Percentiles rank a stretch among this genome's conserved stretches.
phyloP scores from a whole-genome alignment of 2,888 invertebrate genomes.

The Cinara cedri region DNA sequence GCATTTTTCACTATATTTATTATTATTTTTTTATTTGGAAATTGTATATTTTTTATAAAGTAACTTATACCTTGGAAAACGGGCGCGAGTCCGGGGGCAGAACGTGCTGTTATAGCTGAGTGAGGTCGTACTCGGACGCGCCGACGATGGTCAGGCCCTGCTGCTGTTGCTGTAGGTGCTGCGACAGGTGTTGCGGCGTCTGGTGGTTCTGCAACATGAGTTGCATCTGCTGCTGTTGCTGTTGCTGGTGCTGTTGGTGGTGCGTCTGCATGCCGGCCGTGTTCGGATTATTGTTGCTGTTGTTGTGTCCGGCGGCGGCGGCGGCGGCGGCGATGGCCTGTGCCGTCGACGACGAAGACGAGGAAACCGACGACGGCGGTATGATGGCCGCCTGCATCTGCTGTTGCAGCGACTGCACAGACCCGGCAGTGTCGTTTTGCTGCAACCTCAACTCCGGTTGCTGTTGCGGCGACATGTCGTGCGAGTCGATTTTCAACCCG shows the following conservation, averaged over 20 bases:
- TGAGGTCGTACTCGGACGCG: slow-evolving; percentile 53
- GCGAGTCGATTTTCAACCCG: slow-evolving; percentile 46
- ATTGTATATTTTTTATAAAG: slow-evolving; percentile 38
- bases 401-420: background rate
- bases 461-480: slow-evolving; percentile 52
- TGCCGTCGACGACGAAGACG: slow-evolving; percentile 39
- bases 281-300: slow-evolving; percentile 34
- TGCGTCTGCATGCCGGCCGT: slow-evolving; percentile 30
- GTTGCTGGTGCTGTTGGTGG: slow-evolving; percentile 5
- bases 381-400: slow-evolving; percentile 24
- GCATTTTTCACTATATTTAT: background rate
- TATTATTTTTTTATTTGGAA: background rate
- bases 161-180: slow-evolving; percentile 39
- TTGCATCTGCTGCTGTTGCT: slow-evolving; percentile 40
- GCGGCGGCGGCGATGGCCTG: background rate
- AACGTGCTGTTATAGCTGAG: slow-evolving; percentile 56
- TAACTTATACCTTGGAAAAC: slow-evolving; percentile 54
- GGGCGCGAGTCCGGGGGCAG: slow-evolving; percentile 19
- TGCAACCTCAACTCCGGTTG: slow-evolving; percentile 42
- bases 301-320: slow-evolving; percentile 35
- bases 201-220: slow-evolving; percentile 51
- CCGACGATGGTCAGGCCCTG: slow-evolving; percentile 48
- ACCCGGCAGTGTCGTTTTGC: slow-evolving; percentile 27
- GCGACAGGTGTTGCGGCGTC: slow-evolving; percentile 29
- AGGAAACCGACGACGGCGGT: slow-evolving; percentile 35